Evolutionary conservation across 1,140 invertebrate genomes (phyloP).

Genomic region (Spodoptera litura): DNA sequence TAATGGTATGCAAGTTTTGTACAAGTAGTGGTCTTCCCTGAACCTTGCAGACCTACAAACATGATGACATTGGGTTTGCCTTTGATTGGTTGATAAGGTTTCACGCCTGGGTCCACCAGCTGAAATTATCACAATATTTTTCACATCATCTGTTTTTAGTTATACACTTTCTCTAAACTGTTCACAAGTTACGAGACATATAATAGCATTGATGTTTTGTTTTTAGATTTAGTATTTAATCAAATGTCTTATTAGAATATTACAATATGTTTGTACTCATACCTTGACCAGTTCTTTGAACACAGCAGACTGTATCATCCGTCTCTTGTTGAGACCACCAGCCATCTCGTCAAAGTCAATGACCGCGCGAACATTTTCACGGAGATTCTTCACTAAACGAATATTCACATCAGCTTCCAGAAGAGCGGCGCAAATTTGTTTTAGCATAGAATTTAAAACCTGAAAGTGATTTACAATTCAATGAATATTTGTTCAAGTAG

Average conservation of each 20-base stretch:
- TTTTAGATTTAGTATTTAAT: background rate
- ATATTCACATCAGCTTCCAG: slow-evolving; percentile 99
- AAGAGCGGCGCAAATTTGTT: slow-evolving; percentile 98
- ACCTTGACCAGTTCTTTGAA: slow-evolving; percentile 99
- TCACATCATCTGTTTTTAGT: background rate
- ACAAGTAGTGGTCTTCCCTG: slow-evolving; percentile 99
- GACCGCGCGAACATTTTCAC: slow-evolving; percentile 99
- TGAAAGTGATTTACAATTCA: slow-evolving; percentile 68
- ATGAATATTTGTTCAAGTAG: background rate
- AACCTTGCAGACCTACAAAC: slow-evolving; percentile 99
- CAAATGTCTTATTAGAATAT: background rate
- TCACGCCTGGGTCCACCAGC: slow-evolving; percentile 99
- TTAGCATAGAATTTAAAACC: slow-evolving; percentile 99
- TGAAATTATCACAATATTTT: slow-evolving; percentile 77
- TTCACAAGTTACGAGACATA: background rate
- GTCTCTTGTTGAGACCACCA: slow-evolving; percentile 98
- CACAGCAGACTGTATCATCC: slow-evolving; percentile 99
- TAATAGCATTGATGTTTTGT: no score
- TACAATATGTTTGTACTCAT: background rate
- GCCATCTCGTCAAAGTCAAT: slow-evolving; percentile 99
- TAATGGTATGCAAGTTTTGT: slow-evolving; percentile 99
- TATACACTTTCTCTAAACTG: background rate
- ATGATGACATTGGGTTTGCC: slow-evolving; percentile 98
- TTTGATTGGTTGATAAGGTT: slow-evolving; percentile 98
- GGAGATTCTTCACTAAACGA: slow-evolving; percentile 96